phyloP scores from a whole-genome alignment of 2,113 vertebrate genomes.

The Eulemur macaco region DNA sequence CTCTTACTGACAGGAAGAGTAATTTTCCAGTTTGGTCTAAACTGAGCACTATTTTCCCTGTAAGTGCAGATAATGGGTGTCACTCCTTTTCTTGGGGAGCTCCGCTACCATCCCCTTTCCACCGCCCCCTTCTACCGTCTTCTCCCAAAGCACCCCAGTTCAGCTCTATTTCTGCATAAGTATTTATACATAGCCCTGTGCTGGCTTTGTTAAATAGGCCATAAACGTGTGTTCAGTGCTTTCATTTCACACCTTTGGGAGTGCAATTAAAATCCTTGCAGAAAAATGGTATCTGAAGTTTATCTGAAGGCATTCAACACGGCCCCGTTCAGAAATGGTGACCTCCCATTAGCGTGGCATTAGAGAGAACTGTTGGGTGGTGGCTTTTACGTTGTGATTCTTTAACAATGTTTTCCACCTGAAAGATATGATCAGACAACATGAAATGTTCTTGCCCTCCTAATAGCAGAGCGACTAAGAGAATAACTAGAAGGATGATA shows the following conservation, averaged over 20 bases:
- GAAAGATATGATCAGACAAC: slow-evolving; percentile 35
- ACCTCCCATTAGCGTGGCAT: background rate
- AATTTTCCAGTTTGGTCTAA: background rate
- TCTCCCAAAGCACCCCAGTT: background rate
- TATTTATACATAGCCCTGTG: background rate
- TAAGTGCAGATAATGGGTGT: background rate
- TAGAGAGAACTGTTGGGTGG: background rate
- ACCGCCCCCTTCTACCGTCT: background rate
- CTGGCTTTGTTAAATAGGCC: background rate
- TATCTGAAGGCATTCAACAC: background rate
- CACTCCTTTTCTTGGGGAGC: background rate
- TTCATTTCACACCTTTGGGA: background rate
- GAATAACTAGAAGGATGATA: slow-evolving; percentile 38
- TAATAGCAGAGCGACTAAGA: slow-evolving; percentile 49
- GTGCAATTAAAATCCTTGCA: background rate
- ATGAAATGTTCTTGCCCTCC: slow-evolving; percentile 29
- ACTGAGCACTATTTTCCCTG: background rate
- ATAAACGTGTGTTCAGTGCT: background rate
- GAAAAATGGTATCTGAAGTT: background rate
- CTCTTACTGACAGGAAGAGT: background rate
- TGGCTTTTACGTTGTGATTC: background rate
- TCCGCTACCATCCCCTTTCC: no score
- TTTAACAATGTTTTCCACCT: background rate
- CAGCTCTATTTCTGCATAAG: background rate
- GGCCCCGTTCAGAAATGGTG: background rate